A percentile compares a stretch with the other conserved stretches of the same genome.
phyloP scores from a whole-genome alignment of 2,888 invertebrate species.

The Synanthedon myopaeformis region DNA sequence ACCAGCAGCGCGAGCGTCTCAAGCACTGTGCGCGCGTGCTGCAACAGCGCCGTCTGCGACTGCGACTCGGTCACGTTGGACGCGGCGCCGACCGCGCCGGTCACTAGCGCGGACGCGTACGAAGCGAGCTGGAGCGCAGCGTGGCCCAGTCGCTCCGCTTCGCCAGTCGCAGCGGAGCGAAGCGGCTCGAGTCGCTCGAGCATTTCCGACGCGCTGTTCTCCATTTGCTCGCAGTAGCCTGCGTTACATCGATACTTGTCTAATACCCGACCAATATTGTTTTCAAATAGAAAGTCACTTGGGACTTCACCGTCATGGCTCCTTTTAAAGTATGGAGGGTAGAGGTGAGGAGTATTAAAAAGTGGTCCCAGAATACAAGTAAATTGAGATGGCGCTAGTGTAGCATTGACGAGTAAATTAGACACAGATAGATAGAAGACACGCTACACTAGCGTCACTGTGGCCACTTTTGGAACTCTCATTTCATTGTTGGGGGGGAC shows the following conservation, averaged over 20 bases:
- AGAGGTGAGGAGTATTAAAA: too few species aligned
- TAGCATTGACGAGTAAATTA: too few species aligned
- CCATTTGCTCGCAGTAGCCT: constrained; percentile 83
- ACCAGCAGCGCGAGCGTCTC: constrained; percentile 92
- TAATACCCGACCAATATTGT: too few species aligned
- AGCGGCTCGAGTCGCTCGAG: constrained; percentile 88
- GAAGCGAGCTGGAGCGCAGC: constrained; percentile 80
- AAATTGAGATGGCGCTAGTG: too few species aligned
- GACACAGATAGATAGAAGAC: too few species aligned
- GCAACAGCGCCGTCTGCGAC: constrained; percentile 87
- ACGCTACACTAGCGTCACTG: too few species aligned
- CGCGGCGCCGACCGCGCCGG: constrained; percentile 86
- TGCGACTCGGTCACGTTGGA: constrained; percentile 90
- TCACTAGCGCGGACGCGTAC: constrained; percentile 88
- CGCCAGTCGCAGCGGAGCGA: constrained; percentile 85
- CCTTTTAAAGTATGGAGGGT: too few species aligned
- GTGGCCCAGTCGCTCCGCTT: constrained; percentile 95
- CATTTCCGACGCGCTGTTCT: constrained; percentile 83
- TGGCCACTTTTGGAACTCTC: too few species aligned
- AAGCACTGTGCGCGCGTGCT: constrained; percentile 93
- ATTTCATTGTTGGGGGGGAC: too few species aligned
- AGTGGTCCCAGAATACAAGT: too few species aligned
- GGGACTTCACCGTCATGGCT: too few species aligned
- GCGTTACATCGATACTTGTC: neutral
- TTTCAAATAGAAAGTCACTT: too few species aligned